Percentiles rank a stretch among this genome's conserved stretches.
phyloP scores from a whole-genome alignment of 1,140 invertebrate species.

The Zaprionus ghesquierei region DNA sequence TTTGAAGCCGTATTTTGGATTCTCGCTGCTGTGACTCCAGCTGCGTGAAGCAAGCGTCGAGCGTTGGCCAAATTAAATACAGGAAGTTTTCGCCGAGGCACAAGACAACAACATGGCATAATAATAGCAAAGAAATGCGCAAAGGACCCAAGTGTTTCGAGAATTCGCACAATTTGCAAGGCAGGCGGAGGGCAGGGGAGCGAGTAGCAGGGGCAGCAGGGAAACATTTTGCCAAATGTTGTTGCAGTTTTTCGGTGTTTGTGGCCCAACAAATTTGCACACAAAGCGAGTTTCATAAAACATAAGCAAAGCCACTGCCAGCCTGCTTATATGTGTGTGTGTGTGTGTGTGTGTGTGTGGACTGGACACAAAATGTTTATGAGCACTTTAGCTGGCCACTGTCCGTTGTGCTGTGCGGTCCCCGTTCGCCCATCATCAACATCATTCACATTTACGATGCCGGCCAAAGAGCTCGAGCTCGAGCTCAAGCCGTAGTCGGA shows the following conservation, averaged over 20 bases:
- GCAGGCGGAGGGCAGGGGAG: not conserved
- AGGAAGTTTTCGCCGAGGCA: constrained; percentile 57
- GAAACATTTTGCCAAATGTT: constrained; percentile 41
- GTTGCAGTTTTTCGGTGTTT: constrained; percentile 44
- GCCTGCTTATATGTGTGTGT: not conserved
- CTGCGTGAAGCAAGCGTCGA: constrained; percentile 17
- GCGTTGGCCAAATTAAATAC: constrained; percentile 67
- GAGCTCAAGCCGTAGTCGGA: not conserved
- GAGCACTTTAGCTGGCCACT: constrained; percentile 60
- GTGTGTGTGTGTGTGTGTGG: not conserved
- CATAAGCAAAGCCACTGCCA: constrained; percentile 19
- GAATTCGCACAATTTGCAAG: constrained; percentile 52
- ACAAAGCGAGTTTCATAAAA: constrained; percentile 56
- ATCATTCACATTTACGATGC: constrained; percentile 74
- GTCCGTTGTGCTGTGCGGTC: constrained; percentile 44
- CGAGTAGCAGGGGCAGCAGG: not conserved
- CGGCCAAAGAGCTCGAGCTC: constrained; percentile 13
- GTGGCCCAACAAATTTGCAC: constrained; percentile 56
- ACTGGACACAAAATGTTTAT: constrained; percentile 66
- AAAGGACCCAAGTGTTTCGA: constrained; percentile 36
- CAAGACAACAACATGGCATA: constrained; percentile 51
- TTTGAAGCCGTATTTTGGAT: constrained; percentile 24
- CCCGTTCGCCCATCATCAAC: constrained; percentile 61
- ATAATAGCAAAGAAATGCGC: constrained; percentile 58
- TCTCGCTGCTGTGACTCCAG: constrained; percentile 28